A percentile compares a stretch with the other conserved stretches of the same genome.
Evolutionary conservation across 2,113 vertebrate genomes (phyloP).

Genomic region (Phyllostomus hastatus): DNA sequence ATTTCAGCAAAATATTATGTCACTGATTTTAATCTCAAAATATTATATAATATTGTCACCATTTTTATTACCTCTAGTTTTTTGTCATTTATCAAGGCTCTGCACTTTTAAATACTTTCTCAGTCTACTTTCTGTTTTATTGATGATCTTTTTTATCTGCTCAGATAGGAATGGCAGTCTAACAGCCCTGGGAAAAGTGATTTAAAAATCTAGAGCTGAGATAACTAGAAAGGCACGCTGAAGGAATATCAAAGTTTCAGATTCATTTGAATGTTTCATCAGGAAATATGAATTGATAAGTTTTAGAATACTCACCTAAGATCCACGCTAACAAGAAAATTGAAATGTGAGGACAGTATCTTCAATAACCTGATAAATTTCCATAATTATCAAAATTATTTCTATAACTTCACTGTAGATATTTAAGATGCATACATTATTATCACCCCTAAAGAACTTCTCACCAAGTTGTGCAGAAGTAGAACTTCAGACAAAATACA

Average conservation of each 20-base stretch:
- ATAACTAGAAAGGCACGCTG: background rate
- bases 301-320: background rate
- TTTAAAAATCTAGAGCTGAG: background rate
- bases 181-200: background rate
- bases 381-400: background rate
- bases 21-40: background rate
- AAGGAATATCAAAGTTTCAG: background rate
- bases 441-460: background rate
- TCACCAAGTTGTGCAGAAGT: background rate
- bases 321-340: background rate
- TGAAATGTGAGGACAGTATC: background rate
- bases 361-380: slow-evolving; percentile 6
- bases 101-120: slow-evolving; percentile 44
- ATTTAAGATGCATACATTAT: background rate
- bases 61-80: slow-evolving; percentile 49
- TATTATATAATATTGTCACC: slow-evolving; percentile 8
- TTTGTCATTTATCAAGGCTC: slow-evolving; percentile 30
- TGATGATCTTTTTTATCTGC: slow-evolving; percentile 36
- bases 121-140: slow-evolving; percentile 39
- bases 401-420: background rate
- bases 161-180: slow-evolving; percentile 11
- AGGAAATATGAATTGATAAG: background rate
- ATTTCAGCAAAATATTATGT: slow-evolving; percentile 25
- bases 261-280: background rate
- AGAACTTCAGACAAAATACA: background rate